These are phyloP conservation scores for Trichechus manatus DNA, from an alignment of 2,113 vertebrate genomes.

Conservation along the genomic window DNA sequence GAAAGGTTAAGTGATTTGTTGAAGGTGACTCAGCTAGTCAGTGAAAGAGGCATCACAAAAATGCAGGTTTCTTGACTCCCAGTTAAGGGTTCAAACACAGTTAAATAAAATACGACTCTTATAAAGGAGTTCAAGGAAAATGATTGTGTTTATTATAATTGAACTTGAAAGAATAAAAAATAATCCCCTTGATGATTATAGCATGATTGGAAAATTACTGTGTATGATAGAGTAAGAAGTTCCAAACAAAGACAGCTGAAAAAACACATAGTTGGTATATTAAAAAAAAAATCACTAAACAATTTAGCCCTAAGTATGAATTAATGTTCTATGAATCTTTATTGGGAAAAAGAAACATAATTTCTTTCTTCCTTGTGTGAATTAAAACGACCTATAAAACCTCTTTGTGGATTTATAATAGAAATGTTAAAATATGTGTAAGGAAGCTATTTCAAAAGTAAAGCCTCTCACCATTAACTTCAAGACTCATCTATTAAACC, in stretches of 20 bases:
- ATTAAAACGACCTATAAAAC: slow-evolving; percentile 82
- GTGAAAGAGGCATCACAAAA: slow-evolving; percentile 23
- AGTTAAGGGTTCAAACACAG: slow-evolving; percentile 4
- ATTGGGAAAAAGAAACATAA: slow-evolving; percentile 78
- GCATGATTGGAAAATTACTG: slow-evolving; percentile 52
- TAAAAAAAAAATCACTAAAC: slow-evolving; percentile 67
- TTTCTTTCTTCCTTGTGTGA: slow-evolving; percentile 69
- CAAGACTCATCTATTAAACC: slow-evolving; percentile 86
- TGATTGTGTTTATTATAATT: slow-evolving; percentile 24
- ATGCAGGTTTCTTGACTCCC: not conserved
- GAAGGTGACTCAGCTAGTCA: not conserved
- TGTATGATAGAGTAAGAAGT: slow-evolving; percentile 27
- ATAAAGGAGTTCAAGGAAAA: slow-evolving; percentile 33
- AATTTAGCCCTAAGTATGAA: slow-evolving; percentile 74
- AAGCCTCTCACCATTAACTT: slow-evolving; percentile 85
- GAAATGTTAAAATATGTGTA: slow-evolving; percentile 80
- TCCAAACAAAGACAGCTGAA: slow-evolving; percentile 23
- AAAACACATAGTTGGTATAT: slow-evolving; percentile 59
- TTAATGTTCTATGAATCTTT: slow-evolving; percentile 81
- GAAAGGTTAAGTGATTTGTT: slow-evolving; percentile 41
- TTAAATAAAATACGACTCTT: slow-evolving; percentile 3
- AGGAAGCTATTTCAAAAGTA: slow-evolving; percentile 83
- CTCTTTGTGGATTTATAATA: slow-evolving; percentile 80
- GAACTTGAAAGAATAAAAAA: slow-evolving; percentile 65
- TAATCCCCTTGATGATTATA: slow-evolving; percentile 47